Evolutionary conservation across 1,140 invertebrate genomes (phyloP).

Genomic region (Saccostrea echinata): DNA sequence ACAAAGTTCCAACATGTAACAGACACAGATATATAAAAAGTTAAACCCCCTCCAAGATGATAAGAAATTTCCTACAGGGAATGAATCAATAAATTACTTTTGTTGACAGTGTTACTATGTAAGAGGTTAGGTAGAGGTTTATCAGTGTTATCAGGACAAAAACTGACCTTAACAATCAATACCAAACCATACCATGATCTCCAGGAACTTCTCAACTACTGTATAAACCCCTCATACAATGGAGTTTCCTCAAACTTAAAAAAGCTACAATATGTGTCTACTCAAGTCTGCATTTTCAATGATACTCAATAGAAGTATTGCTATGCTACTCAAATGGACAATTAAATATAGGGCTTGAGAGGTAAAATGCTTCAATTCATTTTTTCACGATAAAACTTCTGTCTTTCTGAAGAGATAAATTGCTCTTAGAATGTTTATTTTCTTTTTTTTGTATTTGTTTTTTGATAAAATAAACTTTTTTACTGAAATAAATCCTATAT

Average conservation of each 20-base stretch:
- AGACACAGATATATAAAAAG: not conserved
- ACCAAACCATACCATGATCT: slow-evolving; percentile 4
- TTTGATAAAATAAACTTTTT: no score
- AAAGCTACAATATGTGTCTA: not conserved
- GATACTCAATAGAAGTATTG: not conserved
- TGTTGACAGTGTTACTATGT: slow-evolving; percentile 18
- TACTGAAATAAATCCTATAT: no score
- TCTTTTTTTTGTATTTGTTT: no score
- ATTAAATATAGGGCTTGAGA: not conserved
- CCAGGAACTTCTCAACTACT: not conserved
- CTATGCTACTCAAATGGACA: not conserved
- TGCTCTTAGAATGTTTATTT: no score
- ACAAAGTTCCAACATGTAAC: not conserved
- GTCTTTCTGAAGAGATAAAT: no score
- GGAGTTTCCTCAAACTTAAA: not conserved
- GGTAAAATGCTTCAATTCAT: not conserved
- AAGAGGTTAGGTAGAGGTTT: slow-evolving; percentile 18
- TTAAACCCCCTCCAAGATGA: not conserved
- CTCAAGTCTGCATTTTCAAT: not conserved
- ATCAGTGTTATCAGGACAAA: slow-evolving; percentile 21
- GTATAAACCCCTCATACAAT: not conserved
- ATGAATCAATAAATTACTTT: slow-evolving; percentile 21
- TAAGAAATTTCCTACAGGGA: not conserved
- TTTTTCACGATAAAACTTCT: no score
- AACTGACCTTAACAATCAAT: slow-evolving; percentile 3